Evolutionary conservation across 64 coral and sea anemone species (phyloP).

Genomic region (Cladopsammia gracilis): DNA sequence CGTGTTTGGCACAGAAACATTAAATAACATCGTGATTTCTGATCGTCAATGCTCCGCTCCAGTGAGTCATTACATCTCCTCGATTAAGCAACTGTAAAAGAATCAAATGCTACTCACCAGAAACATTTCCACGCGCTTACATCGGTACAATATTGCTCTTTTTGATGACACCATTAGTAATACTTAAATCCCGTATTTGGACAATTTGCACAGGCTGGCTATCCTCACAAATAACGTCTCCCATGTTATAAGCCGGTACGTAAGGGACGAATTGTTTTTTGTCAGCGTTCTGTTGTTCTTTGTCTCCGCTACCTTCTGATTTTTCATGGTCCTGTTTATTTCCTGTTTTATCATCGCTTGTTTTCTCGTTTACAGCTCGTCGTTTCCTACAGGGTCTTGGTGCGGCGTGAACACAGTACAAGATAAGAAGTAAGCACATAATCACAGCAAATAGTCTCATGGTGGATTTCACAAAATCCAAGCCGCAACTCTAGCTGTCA

Average conservation of each 20-base stretch:
- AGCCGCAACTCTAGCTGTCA: conserved; percentile 6
- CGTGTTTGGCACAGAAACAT: neutral
- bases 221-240: conserved; percentile 6
- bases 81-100: neutral
- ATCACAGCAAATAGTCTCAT: conserved; percentile 3
- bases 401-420: conserved; percentile 14
- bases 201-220: conserved; percentile 31
- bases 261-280: conserved; percentile 37
- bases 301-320: neutral
- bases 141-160: conserved; percentile 21
- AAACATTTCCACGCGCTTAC: neutral
- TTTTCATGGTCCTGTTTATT: neutral
- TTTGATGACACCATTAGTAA: conserved; percentile 40
- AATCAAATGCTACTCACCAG: neutral
- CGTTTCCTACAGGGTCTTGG: conserved; percentile 36
- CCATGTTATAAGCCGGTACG: conserved; percentile 18
- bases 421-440: conserved; percentile 23
- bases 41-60: neutral
- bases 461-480: neutral
- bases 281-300: neutral
- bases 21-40: neutral
- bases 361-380: conserved; percentile 21
- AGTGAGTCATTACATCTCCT: neutral
- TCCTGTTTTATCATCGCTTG: conserved; percentile 3
- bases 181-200: conserved; percentile 53